Base-by-base conservation (phyloP, 2,888 invertebrate species). In the Limnephilus marmoratus region DNA sequence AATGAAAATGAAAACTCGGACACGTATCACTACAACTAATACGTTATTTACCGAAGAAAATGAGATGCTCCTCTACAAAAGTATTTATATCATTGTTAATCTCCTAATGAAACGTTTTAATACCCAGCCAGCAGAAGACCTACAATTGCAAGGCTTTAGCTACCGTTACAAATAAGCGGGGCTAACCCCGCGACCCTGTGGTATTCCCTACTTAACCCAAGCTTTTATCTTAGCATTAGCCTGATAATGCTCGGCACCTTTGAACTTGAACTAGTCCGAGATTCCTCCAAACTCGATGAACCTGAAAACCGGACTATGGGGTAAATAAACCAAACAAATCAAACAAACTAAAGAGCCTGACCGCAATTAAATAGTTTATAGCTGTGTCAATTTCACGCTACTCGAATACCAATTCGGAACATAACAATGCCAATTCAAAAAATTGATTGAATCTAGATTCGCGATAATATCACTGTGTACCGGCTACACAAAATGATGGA, bases 321-420 rank as follows among this genome's bases (percentile, higher is more conserved):
- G 49, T 49, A 49, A 49, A 49, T 49, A 49, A 49, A 24, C 18
- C 7, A 68, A 68, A 68, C 24, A 49, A 49, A 24, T 5, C 24
- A 68, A 68, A 68, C 24, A 24, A 68, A 18, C 53, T 24, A 68
- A 24, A 68, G 0, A 18, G 24, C 53, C 18, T 24, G 53, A 68
- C 15, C 18, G 53, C 53, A 68, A 24, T 68, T 68, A 7, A 68
- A 68, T 68, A 68, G 18, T 24, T 68, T 68, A 68, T 68, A 68
- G 53, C 53, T 24, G 53, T 68, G 53, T 68, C n/a, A 85, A 85
- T 85, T 85, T 85, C n/a, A 41, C 85, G 85, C 85, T 85, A 45
- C 85, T 85, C 85, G 24, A 45, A 85, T 85, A 85, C 41, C 85
- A 85, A 85, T 85, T 45, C 45, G 15, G 15, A 45, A 85, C 24